Conservation (phyloP, 2,797 vertebrate species). For the Pelochelys cantorii region DNA sequence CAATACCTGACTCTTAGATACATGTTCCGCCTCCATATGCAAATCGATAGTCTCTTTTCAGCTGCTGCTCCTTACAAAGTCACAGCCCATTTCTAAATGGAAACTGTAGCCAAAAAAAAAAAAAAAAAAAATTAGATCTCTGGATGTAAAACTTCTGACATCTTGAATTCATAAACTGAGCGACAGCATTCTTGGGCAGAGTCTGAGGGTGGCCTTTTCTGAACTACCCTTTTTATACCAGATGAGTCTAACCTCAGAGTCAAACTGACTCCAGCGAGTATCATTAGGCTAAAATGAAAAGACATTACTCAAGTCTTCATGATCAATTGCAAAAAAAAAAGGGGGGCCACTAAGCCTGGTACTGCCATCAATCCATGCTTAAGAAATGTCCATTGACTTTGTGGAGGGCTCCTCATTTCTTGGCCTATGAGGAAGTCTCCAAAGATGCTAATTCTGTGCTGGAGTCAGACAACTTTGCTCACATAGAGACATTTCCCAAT, state of each 20-base stretch:
- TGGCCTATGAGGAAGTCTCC: not conserved
- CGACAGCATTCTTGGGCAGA: constrained; percentile 65
- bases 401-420: not conserved
- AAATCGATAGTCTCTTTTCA: constrained; percentile 64
- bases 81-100: constrained; percentile 60
- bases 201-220: constrained; percentile 73
- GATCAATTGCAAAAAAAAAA: not conserved
- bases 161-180: constrained; percentile 73
- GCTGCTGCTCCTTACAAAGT: constrained; percentile 72
- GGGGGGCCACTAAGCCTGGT: rapidly evolving
- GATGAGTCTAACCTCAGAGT: constrained; percentile 71
- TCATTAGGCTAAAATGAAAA: constrained; percentile 56
- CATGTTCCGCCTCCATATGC: constrained; percentile 37
- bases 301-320: not conserved
- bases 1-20: not conserved
- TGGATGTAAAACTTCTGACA: constrained; percentile 67
- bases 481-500: not conserved
- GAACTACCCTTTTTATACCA: constrained; percentile 52
- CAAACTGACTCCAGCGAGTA: constrained; percentile 63
- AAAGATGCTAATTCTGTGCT: not conserved
- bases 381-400: rapidly evolving
- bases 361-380: not conserved
- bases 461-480: not conserved
- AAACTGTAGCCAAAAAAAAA: constrained; percentile 65
- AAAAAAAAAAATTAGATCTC: constrained; percentile 57